These are phyloP conservation scores for Spongilla lacustris DNA, from an alignment of 37 sponge, comb jelly and placozoan genomes.

Conservation along the genomic window DNA sequence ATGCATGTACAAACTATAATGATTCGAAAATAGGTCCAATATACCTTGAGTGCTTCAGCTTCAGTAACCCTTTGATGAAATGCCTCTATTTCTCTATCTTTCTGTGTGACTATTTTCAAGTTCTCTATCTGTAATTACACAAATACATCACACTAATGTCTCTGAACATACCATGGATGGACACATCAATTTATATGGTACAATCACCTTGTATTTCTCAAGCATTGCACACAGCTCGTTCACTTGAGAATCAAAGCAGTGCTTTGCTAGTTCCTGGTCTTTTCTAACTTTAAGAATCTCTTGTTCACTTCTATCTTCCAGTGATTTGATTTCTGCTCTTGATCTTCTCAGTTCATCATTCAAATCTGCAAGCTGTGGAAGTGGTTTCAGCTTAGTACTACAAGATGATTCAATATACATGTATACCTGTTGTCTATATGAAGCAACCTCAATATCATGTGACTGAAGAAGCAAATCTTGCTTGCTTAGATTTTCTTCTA, in stretches of 20 bases:
- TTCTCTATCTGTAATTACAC: constrained; percentile 28
- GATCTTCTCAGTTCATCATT: not conserved
- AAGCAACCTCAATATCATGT: not conserved
- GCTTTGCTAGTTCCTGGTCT: constrained; percentile 17
- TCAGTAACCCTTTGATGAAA: constrained; percentile 19
- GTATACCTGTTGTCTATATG: not conserved
- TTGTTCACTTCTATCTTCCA: constrained; percentile 19
- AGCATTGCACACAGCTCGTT: constrained; percentile 41
- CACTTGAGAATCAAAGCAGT: constrained; percentile 33
- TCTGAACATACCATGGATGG: no score
- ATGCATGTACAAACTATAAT: no score
- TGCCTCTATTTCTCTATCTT: constrained; percentile 37
- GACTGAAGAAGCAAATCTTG: not conserved
- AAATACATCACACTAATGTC: not conserved
- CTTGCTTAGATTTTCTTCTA: not conserved
- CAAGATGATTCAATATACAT: no score
- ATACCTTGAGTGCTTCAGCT: constrained; percentile 24
- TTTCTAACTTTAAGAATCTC: constrained; percentile 3
- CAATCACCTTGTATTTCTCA: constrained; percentile 39
- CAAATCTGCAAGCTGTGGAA: constrained; percentile 1
- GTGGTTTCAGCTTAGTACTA: no score
- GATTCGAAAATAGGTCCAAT: no score
- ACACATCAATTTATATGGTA: no score
- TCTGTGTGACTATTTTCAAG: constrained; percentile 32
- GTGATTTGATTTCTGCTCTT: not conserved